Evolutionary conservation across 2,797 vertebrate species (phyloP), one percentile per base, ranked within the genome.

Genomic region (Lutjanus argentimaculatus): DNA sequence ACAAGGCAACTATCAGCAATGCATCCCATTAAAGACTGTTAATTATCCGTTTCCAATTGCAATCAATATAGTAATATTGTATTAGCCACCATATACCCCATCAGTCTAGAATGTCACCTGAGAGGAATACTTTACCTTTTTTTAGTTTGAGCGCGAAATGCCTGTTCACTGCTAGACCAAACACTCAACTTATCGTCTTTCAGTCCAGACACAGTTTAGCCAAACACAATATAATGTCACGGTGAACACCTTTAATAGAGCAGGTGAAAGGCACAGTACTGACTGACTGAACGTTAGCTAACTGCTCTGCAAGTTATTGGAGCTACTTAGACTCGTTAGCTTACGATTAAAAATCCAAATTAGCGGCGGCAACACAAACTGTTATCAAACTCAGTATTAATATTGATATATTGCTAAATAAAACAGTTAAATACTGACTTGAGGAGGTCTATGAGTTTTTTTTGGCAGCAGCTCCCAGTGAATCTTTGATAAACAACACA

Each of bases 401-500:
- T 2, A 0, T 21, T 11, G 4, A 11, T 9, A 46, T 43, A 22
- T 3, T 16, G 3, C 1, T 22, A 11, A 25, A 69, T 8, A 19
- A 45, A 1, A 8, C 0, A 0, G 14, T 42, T 30, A 15, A 16
- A 58, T 48, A 65, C 77, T 52, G 8, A 80, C 67, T 52, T 75
- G 0, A 0, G 15, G 0, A 19, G 8, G 1, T 16, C 8, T 1
- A 6, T 4, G 4, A 36, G 6, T 36, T 36, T 22, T 36, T 22
- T 30, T 2, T 3, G 10, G 15, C 40, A 10, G 16, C 7, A 12
- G n/a, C 4, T 11, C 15, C 52, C 0, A 17, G n/a, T 40, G 0
- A 67, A 55, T 56, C 10, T 43, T 72, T 77, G 59, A 86, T 75
- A 72, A 86, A 92, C 80, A 87, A 88, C 77, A 73, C 0, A 65